Evolutionary conservation across 2,888 invertebrate species (phyloP), one percentile per base, ranked within the genome.

Genomic region (Drosophila recens): DNA sequence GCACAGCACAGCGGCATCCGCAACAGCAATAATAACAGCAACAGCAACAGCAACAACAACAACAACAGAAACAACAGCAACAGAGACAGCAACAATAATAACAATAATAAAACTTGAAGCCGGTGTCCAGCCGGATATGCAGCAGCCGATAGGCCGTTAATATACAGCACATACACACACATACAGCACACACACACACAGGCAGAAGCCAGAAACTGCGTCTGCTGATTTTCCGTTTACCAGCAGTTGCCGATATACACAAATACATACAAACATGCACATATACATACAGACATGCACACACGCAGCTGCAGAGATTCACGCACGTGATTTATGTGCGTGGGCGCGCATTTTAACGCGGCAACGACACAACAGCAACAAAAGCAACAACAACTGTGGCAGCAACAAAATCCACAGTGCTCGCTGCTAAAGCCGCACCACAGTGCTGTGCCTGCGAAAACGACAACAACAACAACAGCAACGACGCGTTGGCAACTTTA

Each of bases 321-420:
- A 69, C 70, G 88, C 88, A 82, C 86, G 90, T 85, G 84, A 85
- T 85, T 85, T 85, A 85, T 85, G 88, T 87, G 85, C 84, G 84
- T 89, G 90, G 89, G 84, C 74, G 88, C 84, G 88, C 79, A 85
- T 85, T 85, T 85, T 87, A 87, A 82, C 76, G 88, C 87, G 79
- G 57, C 58, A 57, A 9, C 51, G 33, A 48, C 46, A 62, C 46
- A 58, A 27, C 54, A 63, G 40, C 58, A 9, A 23, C 34, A 54
- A n/a, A 15, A 40, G 5, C 10, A 20, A 33, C 33, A 40, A 23
- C 15, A 42, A 27, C 38, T 20, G 36, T 52, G 43, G 49, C 42
- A 27, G 5, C 62, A 52, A 57, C 48, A 65, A 59, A 57, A 59
- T 57, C 49, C 53, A 64, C 65, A 46, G 17, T 46, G 43, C 43